Base-by-base conservation (phyloP, 1,140 invertebrate species). In the Pseudomyrmex pallidus region DNA sequence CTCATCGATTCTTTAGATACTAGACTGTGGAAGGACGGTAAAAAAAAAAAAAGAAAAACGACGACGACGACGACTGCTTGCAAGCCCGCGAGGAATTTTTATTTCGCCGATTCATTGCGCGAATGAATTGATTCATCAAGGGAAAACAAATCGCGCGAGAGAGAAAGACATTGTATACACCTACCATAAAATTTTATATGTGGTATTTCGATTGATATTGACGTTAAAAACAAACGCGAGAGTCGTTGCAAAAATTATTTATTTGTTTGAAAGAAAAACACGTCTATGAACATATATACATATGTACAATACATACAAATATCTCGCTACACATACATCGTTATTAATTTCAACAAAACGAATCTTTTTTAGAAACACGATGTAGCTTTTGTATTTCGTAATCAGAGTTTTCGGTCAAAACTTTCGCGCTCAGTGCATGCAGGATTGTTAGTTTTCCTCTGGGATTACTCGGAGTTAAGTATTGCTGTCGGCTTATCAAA, bases 1-100 rank as follows among this genome's bases (percentile, higher is more conserved):
- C 82, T 78, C 85, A 83, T 54, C 73, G 54, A 70, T 85, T 57
- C 62, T 72, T 54, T 82, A 77, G 83, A 74, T 73, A 83, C 85
- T 85, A 90, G 46, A 72, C 52, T 66, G 54, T 48, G 64, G n/a
- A 72, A 59, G 74, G 20, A 72, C 44, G 83, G 52, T 12, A 84
- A 64, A 82, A 44, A 70, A 50, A 84, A 64, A 82, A 44, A 70
- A 50, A 63, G 35, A 15, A 56, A 20, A 44, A 72, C 54, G 20
- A 44, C 52, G 9, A 67, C 7, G 44, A 35, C 35, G 5, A 35
- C 35, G 35, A 35, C 35, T 4, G 5, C 17, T 25, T 25, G 54
- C 76, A 15, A 59, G 52, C 52, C 12, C 50, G 35, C 48, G 17
- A 68, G 44, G 22, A 46, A 72, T 72, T 80, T 70, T 61, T 80